Evolutionary conservation across 2,113 vertebrate genomes (phyloP).

Genomic region (Octodon degus): DNA sequence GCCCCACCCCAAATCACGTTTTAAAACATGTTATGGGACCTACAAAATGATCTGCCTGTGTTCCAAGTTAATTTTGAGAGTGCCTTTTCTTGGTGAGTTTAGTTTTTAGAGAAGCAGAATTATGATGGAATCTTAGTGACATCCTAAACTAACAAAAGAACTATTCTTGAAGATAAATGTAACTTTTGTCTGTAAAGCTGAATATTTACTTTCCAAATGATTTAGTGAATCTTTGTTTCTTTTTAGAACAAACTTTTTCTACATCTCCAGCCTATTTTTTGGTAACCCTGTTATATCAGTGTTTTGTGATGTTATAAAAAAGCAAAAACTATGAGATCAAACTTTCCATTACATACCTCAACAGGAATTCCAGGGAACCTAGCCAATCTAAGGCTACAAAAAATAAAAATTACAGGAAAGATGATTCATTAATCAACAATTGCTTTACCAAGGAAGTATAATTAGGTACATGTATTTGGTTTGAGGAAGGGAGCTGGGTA

Average conservation of each 20-base stretch:
- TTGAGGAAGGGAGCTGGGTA: constrained; percentile 68
- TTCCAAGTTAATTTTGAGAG: constrained; percentile 76
- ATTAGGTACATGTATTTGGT: constrained; percentile 81
- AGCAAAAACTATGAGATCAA: constrained; percentile 86
- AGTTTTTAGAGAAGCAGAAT: constrained; percentile 65
- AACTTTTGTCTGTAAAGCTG: constrained; percentile 80
- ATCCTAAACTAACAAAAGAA: constrained; percentile 82
- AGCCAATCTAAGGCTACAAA: constrained; percentile 87
- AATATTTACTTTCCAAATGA: constrained; percentile 85
- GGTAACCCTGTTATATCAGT: constrained; percentile 83
- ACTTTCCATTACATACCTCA: constrained; percentile 89
- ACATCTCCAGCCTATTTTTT: constrained; percentile 81
- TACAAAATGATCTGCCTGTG: constrained; percentile 58
- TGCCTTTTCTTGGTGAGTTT: constrained; percentile 73
- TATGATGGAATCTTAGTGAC: constrained; percentile 69
- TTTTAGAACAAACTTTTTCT: constrained; percentile 79
- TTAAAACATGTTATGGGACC: constrained; percentile 50
- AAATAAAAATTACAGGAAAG: constrained; percentile 89
- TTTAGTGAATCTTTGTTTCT: constrained; percentile 82
- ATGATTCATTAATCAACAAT: constrained; percentile 90
- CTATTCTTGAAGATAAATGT: constrained; percentile 77
- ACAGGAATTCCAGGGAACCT: constrained; percentile 88
- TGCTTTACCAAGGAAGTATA: constrained; percentile 83
- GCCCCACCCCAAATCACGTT: constrained; percentile 62
- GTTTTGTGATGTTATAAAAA: constrained; percentile 88